These are phyloP conservation scores for Microcebus tavaratra DNA, from an alignment of 2,113 vertebrate genomes.

Conservation along the genomic window DNA sequence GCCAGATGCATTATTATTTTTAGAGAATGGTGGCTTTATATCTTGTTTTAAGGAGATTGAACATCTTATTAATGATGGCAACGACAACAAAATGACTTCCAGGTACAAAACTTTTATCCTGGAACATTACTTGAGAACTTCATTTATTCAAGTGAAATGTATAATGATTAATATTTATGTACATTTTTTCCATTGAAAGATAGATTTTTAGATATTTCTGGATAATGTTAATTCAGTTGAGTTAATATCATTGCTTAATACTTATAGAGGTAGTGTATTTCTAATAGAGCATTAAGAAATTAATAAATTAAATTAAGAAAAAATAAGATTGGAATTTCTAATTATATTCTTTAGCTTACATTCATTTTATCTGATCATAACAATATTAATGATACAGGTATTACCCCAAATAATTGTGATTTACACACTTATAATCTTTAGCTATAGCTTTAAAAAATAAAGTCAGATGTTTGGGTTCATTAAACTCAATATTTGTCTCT, in stretches of 20 bases:
- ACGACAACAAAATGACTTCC: not conserved
- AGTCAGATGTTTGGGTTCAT: not conserved
- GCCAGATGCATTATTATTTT: not conserved
- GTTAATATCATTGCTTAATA: not conserved
- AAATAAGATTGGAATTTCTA: not conserved
- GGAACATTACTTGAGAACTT: not conserved
- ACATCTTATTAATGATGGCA: not conserved
- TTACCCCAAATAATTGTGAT: not conserved
- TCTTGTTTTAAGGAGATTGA: not conserved
- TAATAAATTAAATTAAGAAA: not conserved
- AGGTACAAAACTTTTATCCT: not conserved
- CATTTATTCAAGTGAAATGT: not conserved
- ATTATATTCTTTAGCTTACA: not conserved
- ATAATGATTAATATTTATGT: not conserved
- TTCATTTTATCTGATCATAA: not conserved
- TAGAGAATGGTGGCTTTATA: not conserved
- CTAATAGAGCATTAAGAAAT: not conserved
- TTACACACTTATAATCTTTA: not conserved
- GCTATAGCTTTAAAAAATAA: conserved; percentile 28
- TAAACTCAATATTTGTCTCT: conserved; percentile 38
- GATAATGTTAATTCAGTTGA: not conserved
- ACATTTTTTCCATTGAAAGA: not conserved
- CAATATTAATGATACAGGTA: not conserved
- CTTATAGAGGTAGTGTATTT: not conserved
- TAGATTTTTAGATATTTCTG: not conserved